Evolutionary conservation across 1,140 invertebrate genomes (phyloP).

Genomic region (Parasteatoda tepidariorum): DNA sequence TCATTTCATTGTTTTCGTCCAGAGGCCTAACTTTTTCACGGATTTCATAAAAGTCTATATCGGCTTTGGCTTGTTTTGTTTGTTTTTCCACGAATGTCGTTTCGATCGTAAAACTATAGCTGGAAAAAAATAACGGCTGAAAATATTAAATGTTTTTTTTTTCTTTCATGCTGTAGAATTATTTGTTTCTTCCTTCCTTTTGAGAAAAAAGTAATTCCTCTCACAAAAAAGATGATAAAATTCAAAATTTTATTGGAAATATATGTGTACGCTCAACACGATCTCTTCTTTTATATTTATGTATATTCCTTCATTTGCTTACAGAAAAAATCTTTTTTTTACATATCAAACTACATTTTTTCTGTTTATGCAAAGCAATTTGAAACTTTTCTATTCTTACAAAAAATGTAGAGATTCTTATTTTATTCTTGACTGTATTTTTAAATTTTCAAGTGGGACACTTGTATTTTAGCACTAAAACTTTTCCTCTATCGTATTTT

Average conservation of each 20-base stretch:
- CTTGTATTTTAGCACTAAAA: too few relatives aligned
- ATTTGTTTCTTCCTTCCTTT: too few relatives aligned
- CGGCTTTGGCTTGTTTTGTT: neutral
- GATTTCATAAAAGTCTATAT: constrained; percentile 36
- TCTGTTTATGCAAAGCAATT: too few relatives aligned
- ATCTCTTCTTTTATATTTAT: neutral
- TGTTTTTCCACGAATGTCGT: neutral
- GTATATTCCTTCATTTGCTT: neutral
- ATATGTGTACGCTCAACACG: neutral
- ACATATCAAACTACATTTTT: too few relatives aligned
- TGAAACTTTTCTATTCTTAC: too few relatives aligned
- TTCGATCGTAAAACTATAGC: constrained; percentile 29
- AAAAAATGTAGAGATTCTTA: too few relatives aligned
- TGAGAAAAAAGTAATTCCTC: too few relatives aligned
- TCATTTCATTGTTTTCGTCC: constrained; percentile 18
- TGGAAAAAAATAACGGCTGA: constrained; percentile 17
- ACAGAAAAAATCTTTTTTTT: neutral
- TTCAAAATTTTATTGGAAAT: too few relatives aligned
- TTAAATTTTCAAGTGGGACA: too few relatives aligned
- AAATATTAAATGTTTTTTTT: constrained; percentile 8
- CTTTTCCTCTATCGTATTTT: too few relatives aligned
- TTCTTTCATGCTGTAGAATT: neutral
- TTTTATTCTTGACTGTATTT: too few relatives aligned
- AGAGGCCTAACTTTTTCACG: constrained; percentile 8
- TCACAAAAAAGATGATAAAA: too few relatives aligned